Evolutionary conservation across 2,113 vertebrate species (phyloP), one percentile per base, ranked within the genome.

Genomic region (Tapirus terrestris): DNA sequence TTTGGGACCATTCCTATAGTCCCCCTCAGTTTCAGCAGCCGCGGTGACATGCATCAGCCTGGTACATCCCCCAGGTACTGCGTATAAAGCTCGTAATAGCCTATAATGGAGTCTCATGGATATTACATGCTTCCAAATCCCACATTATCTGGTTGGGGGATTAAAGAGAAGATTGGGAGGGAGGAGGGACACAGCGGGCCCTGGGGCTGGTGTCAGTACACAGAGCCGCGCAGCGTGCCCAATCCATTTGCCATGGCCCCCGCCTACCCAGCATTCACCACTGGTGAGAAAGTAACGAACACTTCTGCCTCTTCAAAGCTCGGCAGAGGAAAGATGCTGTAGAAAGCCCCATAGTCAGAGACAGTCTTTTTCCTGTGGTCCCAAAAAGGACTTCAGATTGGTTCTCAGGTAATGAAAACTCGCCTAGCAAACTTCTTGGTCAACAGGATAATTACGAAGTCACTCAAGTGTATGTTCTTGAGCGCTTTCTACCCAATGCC

Each of bases 101-200:
- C 97, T 96, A 91, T 98, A 98, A 98, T 98, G 95, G 98, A 97
- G 97, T 97, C 97, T 98, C 97, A 98, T 96, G 98, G 98, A 96
- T 98, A 98, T 98, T 98, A 98, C 97, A 98, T 97, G 98, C 97
- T 98, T 98, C 97, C 97, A 98, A 98, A 98, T 98, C 98, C 98
- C 95, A 97, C 97, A 98, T 98, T 98, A 98, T 98, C 98, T 98
- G 97, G 97, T 98, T 96, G 95, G 96, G 95, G 98, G 97, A 98
- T 98, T 97, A 98, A 98, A 98, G 98, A 87, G 93, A 97, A 95
- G 97, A 97, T 51, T 81, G 98, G 96, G 96, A 98, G 94, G 97
- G 95, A 90, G 92, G 76, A 96, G 97, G 87, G 87, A 94, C 95
- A 77, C 95, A 75, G 92, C 1, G 0, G 82, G 94, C 97, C 97